Evolutionary conservation across 2,888 invertebrate genomes (phyloP), one percentile per base, ranked within the genome.

Genomic region (Scaptomyza polygonia): DNA sequence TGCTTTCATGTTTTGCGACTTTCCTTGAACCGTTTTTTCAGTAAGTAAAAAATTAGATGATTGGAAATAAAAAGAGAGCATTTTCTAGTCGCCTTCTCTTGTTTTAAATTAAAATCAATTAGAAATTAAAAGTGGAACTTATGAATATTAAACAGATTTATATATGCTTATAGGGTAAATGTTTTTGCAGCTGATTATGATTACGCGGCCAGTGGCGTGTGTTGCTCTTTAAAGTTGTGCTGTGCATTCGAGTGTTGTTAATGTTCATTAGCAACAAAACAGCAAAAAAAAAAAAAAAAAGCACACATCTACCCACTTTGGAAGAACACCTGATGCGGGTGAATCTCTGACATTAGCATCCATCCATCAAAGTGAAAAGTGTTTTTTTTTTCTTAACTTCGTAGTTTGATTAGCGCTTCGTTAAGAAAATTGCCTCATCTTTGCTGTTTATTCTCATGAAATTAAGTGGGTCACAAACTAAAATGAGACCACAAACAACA

Each of bases 311-410:
- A 36, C 0, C 6, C 14, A 32, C 43, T 12, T 39, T 43, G 21
- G 4, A 21, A 1, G 29, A 16, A 40, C 76, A 77, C 84, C 87
- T 71, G 86, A 67, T 65, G 73, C 47, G 40, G 53, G 32, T 66
- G 65, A 62, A 57, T 42, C 57, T 36, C 52, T 62, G 69, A 48
- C 67, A 75, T 68, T 63, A 66, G 68, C 81, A 56, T 59, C 68
- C 72, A 84, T 84, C 67, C 70, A 84, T 82, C 82, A 39, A 39
- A 0, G 84, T 75, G 67, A 86, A 53, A 58, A 62, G 54, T 54
- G 49, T 39, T 69, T 67, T 62, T 57, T n/a, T 36, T 34, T 34
- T 34, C 45, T 14, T 21, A 2, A 21, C 21, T 21, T 21, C 3
- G 1, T 59, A 9, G 34, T 8, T 71, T 73, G 79, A 76, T 86